Percentiles rank a stretch among this genome's conserved stretches.
Evolutionary conservation across 2,888 invertebrate genomes (phyloP).

Genomic region (Melinaea marsaeus): DNA sequence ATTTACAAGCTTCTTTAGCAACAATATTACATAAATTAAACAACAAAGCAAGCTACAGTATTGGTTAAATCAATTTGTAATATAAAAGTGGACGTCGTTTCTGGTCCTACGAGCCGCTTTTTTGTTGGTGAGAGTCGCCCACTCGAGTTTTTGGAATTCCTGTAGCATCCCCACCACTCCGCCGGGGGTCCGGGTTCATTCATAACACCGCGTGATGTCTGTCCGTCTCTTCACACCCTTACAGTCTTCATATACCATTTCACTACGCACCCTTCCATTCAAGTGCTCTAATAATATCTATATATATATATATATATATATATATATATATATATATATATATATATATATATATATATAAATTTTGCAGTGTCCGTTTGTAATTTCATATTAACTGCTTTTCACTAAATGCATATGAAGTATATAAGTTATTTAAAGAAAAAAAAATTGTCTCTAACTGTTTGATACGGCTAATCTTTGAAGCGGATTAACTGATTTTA

Average conservation of each 20-base stretch:
- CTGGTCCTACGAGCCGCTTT: constrained; percentile 53
- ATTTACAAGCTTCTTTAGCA: background rate
- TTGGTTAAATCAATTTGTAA: constrained; percentile 34
- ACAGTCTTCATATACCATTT: background rate
- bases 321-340: too few relatives aligned
- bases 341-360: too few relatives aligned
- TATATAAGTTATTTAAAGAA: too few relatives aligned
- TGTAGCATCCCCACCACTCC: constrained; percentile 38
- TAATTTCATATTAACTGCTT: too few relatives aligned
- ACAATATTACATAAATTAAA: constrained; percentile 4
- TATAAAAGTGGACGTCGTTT: constrained; percentile 31
- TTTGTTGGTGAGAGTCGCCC: constrained; percentile 34
- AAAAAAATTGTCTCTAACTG: too few relatives aligned
- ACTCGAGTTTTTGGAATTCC: constrained; percentile 67
- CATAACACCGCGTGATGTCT: constrained; percentile 54
- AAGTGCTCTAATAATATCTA: too few relatives aligned
- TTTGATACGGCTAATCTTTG: too few relatives aligned
- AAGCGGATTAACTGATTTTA: too few relatives aligned
- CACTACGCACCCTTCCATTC: too few relatives aligned
- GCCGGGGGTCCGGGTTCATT: constrained; percentile 69
- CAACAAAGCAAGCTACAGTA: constrained; percentile 16
- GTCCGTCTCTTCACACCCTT: constrained; percentile 27
- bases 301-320: too few relatives aligned
- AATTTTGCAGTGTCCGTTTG: too few relatives aligned
- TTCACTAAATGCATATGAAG: too few relatives aligned